These are phyloP conservation scores for Lasius platythorax DNA, from an alignment of 2,888 invertebrate species.

Conservation along the genomic window DNA sequence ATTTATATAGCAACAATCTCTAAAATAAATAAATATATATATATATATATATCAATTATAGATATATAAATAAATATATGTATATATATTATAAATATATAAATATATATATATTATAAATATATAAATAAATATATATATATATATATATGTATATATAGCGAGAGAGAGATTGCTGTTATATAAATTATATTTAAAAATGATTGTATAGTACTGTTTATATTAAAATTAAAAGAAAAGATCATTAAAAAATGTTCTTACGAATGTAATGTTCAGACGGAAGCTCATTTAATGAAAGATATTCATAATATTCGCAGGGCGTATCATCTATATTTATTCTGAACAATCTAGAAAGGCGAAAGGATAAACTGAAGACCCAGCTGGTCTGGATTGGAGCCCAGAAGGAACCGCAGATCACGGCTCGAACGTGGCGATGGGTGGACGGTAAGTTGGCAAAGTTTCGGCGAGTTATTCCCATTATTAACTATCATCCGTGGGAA, in stretches of 20 bases:
- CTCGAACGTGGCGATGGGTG: slow-evolving; percentile 96
- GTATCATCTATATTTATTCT: slow-evolving; percentile 90
- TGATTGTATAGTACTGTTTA: not conserved
- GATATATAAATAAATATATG: no score
- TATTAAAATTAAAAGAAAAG: not conserved
- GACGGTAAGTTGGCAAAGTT: slow-evolving; percentile 88
- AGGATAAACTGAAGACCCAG: slow-evolving; percentile 93
- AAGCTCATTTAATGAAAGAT: not conserved
- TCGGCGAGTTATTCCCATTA: slow-evolving; percentile 35
- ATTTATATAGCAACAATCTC: not conserved
- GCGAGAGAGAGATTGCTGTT: no score
- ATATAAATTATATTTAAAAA: no score
- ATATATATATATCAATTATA: no score
- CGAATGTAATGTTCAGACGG: no score
- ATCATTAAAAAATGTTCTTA: not conserved
- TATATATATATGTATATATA: no score
- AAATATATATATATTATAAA: no score
- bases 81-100: no score
- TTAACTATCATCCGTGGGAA: slow-evolving; percentile 78
- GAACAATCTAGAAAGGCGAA: slow-evolving; percentile 93
- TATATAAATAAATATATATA: no score
- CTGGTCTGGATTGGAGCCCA: slow-evolving; percentile 97
- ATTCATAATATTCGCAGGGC: slow-evolving; percentile 84
- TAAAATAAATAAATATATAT: not conserved
- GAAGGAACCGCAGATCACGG: slow-evolving; percentile 94